A percentile compares a stretch with the other conserved stretches of the same genome.
Conservation (phyloP, 2,888 invertebrate species). For the Cerastis leucographa region DNA sequence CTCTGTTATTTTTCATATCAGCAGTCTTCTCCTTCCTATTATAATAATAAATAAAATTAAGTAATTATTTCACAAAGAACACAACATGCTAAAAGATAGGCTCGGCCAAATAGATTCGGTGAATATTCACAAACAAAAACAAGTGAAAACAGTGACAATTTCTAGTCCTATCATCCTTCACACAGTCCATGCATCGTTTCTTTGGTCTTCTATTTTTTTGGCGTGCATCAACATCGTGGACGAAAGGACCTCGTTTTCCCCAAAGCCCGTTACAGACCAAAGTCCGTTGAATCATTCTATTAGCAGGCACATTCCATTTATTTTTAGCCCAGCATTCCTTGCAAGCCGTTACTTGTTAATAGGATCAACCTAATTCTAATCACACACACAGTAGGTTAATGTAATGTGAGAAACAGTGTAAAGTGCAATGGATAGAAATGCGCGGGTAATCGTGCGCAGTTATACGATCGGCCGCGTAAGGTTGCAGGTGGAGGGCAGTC, state of each 20-base stretch:
- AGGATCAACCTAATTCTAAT: conserved; percentile 57
- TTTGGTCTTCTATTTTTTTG: too few species aligned
- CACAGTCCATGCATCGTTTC: too few species aligned
- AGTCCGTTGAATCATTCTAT: conserved; percentile 19
- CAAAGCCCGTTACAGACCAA: neutral
- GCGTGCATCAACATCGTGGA: neutral
- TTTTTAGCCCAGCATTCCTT: conserved; percentile 49
- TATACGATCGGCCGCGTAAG: conserved; percentile 73
- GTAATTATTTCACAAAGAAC: too few species aligned
- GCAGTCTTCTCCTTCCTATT: too few species aligned
- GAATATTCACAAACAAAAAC: too few species aligned
- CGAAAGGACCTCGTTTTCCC: conserved; percentile 1
- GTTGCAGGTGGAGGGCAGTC: conserved; percentile 72
- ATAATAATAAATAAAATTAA: too few species aligned
- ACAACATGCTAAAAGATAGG: too few species aligned
- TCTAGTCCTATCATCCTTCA: too few species aligned
- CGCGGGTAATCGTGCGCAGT: conserved; percentile 56
- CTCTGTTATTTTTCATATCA: too few species aligned
- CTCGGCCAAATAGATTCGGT: too few species aligned
- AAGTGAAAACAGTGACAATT: too few species aligned
- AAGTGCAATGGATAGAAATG: conserved; percentile 68
- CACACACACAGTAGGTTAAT: conserved; percentile 62
- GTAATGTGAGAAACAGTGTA: conserved; percentile 64
- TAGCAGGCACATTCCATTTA: conserved; percentile 28
- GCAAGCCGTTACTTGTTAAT: conserved; percentile 39